phyloP scores from a whole-genome alignment of 1,140 invertebrate species.

The Leptopilina boulardi region DNA sequence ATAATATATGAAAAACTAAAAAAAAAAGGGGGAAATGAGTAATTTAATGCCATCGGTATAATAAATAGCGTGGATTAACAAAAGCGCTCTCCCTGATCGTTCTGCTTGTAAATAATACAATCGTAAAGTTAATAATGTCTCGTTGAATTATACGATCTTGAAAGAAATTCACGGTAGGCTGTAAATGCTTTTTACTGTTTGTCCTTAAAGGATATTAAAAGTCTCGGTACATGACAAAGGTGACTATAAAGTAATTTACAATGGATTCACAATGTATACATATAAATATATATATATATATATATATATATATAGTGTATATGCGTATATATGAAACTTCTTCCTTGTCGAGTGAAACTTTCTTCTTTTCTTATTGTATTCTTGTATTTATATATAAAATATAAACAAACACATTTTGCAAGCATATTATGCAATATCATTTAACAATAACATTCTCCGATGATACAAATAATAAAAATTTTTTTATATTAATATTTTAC shows the following conservation, averaged over 20 bases:
- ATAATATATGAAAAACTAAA: background rate
- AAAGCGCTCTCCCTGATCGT: constrained; percentile 14
- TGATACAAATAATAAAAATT: too few species aligned
- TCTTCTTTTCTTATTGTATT: background rate
- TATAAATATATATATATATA: background rate
- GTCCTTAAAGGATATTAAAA: constrained; percentile 31
- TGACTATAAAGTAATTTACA: constrained; percentile 33
- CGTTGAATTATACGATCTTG: constrained; percentile 29
- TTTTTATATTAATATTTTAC: too few species aligned
- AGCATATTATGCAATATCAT: too few species aligned
- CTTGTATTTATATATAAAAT: too few species aligned
- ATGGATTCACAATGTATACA: constrained; percentile 16
- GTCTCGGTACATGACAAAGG: constrained; percentile 27
- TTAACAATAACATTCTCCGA: too few species aligned
- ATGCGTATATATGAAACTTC: too few species aligned
- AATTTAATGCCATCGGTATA: constrained; percentile 17
- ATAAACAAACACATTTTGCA: too few species aligned
- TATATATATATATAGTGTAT: too few species aligned
- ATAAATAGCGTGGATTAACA: constrained; percentile 26
- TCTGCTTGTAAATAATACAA: constrained; percentile 30
- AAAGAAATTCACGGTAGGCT: constrained; percentile 30
- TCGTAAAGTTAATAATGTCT: constrained; percentile 28
- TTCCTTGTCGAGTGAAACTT: background rate
- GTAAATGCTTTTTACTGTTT: constrained; percentile 30
- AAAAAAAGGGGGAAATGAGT: constrained; percentile 1